Conservation (phyloP, 2,113 vertebrate species). For the Anolis sagrei region DNA sequence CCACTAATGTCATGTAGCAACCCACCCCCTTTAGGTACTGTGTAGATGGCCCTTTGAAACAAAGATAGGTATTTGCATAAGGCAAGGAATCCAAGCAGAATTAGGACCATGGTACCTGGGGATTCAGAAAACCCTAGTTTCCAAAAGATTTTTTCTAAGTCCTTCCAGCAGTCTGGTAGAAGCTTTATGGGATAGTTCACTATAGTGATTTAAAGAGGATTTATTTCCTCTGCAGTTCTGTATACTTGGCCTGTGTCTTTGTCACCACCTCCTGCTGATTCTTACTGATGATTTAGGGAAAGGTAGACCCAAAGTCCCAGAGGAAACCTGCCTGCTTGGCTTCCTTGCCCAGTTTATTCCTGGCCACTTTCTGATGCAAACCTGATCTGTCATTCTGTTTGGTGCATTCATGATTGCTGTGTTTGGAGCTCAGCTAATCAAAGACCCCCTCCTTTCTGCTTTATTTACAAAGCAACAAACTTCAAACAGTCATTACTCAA, state of each 20-base stretch:
- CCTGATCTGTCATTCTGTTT: conserved; percentile 38
- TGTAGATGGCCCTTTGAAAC: too few species aligned
- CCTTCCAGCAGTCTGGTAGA: too few species aligned
- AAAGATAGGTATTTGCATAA: not conserved
- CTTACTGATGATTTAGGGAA: not conserved
- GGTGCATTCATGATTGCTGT: conserved; percentile 33
- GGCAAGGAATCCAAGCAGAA: not conserved
- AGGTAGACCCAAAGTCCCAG: not conserved
- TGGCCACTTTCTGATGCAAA: conserved; percentile 30
- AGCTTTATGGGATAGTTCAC: not conserved
- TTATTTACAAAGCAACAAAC: conserved; percentile 45
- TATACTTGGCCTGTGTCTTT: not conserved
- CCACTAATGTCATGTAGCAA: too few species aligned
- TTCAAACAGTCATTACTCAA: conserved; percentile 46
- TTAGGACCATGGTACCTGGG: too few species aligned
- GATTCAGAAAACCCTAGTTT: too few species aligned
- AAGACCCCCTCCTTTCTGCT: conserved; percentile 26
- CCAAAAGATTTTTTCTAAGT: too few species aligned
- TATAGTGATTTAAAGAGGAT: not conserved
- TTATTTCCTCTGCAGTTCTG: not conserved
- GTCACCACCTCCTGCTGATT: not conserved
- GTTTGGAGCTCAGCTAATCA: conserved; percentile 41
- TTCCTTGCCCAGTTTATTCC: not conserved
- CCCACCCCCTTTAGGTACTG: too few species aligned
- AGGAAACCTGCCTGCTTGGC: not conserved